Percentiles rank a stretch among this genome's conserved stretches.
phyloP scores from a whole-genome alignment of 2,113 vertebrate species.

The Cynopterus brachyotis region DNA sequence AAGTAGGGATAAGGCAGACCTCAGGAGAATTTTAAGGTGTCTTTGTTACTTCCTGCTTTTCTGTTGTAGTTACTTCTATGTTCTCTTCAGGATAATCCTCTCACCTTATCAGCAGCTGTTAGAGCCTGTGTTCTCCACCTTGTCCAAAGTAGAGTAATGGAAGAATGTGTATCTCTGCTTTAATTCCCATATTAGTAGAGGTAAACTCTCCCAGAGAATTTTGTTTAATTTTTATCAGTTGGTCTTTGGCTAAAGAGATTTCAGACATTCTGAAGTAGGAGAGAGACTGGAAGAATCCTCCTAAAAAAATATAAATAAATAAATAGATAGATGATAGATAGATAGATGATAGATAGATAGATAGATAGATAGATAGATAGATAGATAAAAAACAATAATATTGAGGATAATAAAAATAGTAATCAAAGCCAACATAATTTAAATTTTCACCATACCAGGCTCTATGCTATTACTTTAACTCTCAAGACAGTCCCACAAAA shows the following conservation, averaged over 20 bases:
- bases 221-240: conserved; percentile 40
- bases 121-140: background rate
- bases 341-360: too few species aligned
- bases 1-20: background rate
- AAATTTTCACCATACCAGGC: background rate
- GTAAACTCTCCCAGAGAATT: conserved; percentile 8
- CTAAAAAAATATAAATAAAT: background rate
- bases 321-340: too few species aligned
- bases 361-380: too few species aligned
- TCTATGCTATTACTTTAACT: background rate
- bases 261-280: background rate
- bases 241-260: conserved; percentile 21
- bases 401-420: conserved; percentile 7
- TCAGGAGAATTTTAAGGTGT: background rate
- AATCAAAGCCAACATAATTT: background rate
- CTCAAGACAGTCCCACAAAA: background rate
- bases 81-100: background rate
- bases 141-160: background rate
- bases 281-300: background rate
- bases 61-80: background rate
- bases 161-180: background rate
- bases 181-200: background rate
- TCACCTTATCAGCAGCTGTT: background rate
- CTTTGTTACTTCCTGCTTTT: background rate
- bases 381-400: conserved; percentile 25